phyloP scores from a whole-genome alignment of 2,888 invertebrate species.

The Gymnocheta viridis region DNA sequence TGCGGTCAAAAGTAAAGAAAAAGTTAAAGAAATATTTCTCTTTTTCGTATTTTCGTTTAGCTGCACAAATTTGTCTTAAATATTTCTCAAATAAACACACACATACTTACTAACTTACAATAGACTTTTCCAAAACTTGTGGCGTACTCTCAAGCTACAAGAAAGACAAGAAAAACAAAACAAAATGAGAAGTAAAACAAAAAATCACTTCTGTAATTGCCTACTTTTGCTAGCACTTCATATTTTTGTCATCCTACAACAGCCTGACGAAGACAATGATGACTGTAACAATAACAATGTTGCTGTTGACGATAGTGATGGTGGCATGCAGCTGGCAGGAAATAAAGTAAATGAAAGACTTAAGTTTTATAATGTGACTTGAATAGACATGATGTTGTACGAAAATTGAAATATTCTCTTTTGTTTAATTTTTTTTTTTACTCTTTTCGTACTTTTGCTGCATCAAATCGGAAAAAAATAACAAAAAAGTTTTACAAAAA shows the following conservation, averaged over 20 bases:
- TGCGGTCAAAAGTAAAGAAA: conserved; percentile 61
- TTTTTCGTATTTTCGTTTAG: conserved; percentile 3
- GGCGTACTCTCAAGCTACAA: conserved; percentile 7
- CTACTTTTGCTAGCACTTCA: conserved; percentile 61
- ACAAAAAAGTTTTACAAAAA: not conserved
- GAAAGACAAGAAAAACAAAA: not conserved
- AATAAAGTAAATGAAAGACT: conserved; percentile 61
- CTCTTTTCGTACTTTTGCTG: conserved; percentile 30
- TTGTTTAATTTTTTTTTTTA: not conserved
- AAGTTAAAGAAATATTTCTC: not conserved
- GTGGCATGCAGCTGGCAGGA: conserved; percentile 40
- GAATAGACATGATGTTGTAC: conserved; percentile 42
- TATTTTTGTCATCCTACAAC: conserved; percentile 43
- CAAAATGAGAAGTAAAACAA: conserved; percentile 3
- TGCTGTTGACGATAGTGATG: not conserved
- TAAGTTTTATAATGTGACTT: conserved; percentile 53
- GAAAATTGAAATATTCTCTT: conserved; percentile 51
- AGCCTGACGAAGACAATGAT: conserved; percentile 33
- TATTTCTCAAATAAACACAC: not conserved
- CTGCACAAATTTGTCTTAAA: conserved; percentile 18
- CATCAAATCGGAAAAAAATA: conserved; percentile 18
- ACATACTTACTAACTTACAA: not conserved
- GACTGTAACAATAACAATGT: conserved; percentile 20
- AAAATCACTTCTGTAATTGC: conserved; percentile 59
- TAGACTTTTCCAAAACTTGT: conserved; percentile 41